Evolutionary conservation across 1,140 invertebrate species (phyloP), one percentile per base, ranked within the genome.

Genomic region (Delia radicum): DNA sequence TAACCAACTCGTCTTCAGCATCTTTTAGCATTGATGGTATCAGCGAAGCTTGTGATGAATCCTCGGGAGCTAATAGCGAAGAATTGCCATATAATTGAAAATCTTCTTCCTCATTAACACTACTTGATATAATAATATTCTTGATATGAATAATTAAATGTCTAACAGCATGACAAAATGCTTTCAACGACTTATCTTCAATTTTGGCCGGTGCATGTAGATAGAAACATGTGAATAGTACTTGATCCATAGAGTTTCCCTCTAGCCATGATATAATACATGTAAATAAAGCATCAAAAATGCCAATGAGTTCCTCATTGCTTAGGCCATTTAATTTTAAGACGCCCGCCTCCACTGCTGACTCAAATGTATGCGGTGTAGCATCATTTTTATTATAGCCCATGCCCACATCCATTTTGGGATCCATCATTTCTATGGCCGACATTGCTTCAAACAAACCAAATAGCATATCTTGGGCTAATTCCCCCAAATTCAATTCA

Each of bases 331-430:
- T 91, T 62, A 98, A 87, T 87, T 96, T 96, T 28, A 98, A 86
- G 78, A 90, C 89, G 7, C 93, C 93, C 79, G 90, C 90, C 82
- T 92, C 90, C 24, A 97, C 91, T 76, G 95, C 93, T 81, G 96
- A 93, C 79, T 94, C 91, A 85, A 98, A 96, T 73, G 92, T 96
- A n/a, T 96, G 90, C 37, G 95, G 92, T 85, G 95, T 92, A 80
- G 94, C 92, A 78, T 92, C 92, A 10, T 93, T 93, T 82, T 94
- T 90, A 87, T 98, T 98, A 84, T 96, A 98, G 79, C 96, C 87
- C 96, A 99, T 98, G 26, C 97, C 97, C 55, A 96, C 96, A 90
- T 99, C 98, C 98, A 99, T 99, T 90, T 99, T 99, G 1, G 97
- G 96, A 87, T 99, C 97, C 97, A 99, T 99, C 95, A 99, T 98